Evolutionary conservation across 2,113 vertebrate genomes (phyloP), one percentile per base, ranked within the genome.

Genomic region (Dolichallabes microphthalmus): DNA sequence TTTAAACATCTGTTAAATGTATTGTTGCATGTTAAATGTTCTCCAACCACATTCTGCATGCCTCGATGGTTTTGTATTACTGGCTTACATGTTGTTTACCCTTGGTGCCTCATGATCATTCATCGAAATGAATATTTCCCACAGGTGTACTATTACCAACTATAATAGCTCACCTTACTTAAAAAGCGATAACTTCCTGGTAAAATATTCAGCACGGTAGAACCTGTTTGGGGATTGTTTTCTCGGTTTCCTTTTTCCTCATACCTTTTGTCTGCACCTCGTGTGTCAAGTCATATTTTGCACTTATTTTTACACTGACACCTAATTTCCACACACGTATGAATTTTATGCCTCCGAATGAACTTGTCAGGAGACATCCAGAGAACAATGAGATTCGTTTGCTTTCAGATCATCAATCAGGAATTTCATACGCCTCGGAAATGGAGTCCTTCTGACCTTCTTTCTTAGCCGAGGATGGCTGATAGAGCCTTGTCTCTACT

Each of bases 401-500:
- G 74, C 60, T 53, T 53, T 35, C 5, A 66, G 30, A 80, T 86
- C 85, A 90, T 90, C 85, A 85, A 90, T 90, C 89, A 88, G 77
- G 30, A 45, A 32, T 73, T 86, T 78, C 76, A 81, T 83, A 80
- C 69, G 63, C 75, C 63, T 74, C 83, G 60, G 73, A 60, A 86
- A 82, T 30, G 71, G 81, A 86, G 64, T 60, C 69, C 45, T 60
- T 77, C 32, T 68, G 85, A 79, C 75, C 52, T 68, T 73, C 80
- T 80, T 45, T 19, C 82, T 87, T 17, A 25, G 22, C 82, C 19
- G 60, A 78, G 77, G 80, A 78, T 19, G 60, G 79, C 80, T 77
- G 83, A 87, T 85, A 83, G 79, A 69, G 52, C 63, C 52, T 68
- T 25, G 45, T 79, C 55, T 53, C 71, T 61, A 39, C 32, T 81